A percentile compares a stretch with the other conserved stretches of the same genome.
Conservation (phyloP, 2,888 invertebrate species). For the Ctena decussata region DNA sequence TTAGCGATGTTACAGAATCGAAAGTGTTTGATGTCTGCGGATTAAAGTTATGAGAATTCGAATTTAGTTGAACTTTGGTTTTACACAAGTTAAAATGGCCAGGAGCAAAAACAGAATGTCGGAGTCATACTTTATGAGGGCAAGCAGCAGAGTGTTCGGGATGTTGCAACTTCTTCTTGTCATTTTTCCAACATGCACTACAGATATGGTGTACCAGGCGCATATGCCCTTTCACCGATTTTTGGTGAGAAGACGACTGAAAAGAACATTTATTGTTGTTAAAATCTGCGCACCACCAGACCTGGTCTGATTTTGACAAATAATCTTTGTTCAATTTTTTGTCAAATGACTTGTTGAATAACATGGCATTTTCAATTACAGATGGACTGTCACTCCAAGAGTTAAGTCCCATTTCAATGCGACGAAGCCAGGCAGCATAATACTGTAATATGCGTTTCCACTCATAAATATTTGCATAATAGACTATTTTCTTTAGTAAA, state of each 20-base stretch:
- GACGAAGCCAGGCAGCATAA: not conserved
- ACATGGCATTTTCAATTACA: not conserved
- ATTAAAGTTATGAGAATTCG: not conserved
- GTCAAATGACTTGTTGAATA: not conserved
- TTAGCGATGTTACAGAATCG: not conserved
- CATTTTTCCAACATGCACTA: not conserved
- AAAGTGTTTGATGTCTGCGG: not conserved
- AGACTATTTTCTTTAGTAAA: not conserved
- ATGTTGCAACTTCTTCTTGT: not conserved
- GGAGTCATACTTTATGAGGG: too few species aligned
- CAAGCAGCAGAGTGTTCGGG: not conserved
- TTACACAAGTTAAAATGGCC: too few species aligned
- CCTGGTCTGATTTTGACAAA: not conserved
- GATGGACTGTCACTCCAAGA: not conserved
- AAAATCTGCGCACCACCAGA: not conserved
- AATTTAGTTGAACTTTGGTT: not conserved
- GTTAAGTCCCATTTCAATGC: not conserved
- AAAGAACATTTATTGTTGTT: not conserved
- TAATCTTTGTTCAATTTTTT: not conserved
- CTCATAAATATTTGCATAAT: not conserved
- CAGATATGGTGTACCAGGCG: not conserved
- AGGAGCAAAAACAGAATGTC: too few species aligned
- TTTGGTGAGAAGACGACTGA: not conserved
- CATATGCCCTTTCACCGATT: not conserved
- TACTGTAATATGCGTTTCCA: not conserved